These are phyloP conservation scores for Lapara coniferarum DNA, from an alignment of 2,888 invertebrate genomes.

Conservation along the genomic window DNA sequence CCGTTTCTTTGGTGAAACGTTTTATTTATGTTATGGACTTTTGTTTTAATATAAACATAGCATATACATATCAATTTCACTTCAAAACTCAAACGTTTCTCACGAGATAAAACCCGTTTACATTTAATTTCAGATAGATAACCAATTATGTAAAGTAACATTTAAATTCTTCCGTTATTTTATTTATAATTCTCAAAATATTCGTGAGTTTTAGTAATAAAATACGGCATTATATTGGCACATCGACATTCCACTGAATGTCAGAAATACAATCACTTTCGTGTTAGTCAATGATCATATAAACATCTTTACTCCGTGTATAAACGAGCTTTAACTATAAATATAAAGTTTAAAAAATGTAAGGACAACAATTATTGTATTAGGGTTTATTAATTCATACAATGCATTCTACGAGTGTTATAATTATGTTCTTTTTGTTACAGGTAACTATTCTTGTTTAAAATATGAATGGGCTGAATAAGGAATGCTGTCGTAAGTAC, in stretches of 20 bases:
- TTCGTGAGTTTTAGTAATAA: slow-evolving; percentile 18
- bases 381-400: not conserved
- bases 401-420: not conserved
- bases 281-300: no score
- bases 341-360: no score
- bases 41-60: not conserved
- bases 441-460: slow-evolving; percentile 1
- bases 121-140: slow-evolving; percentile 18
- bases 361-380: no score
- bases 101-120: slow-evolving; percentile 24
- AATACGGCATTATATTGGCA: slow-evolving; percentile 4
- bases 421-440: not conserved
- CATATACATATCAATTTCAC: not conserved
- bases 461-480: no score
- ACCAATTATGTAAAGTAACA: slow-evolving; percentile 12
- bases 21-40: not conserved
- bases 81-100: slow-evolving; percentile 8
- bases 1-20: not conserved
- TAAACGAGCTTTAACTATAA: no score
- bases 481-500: not conserved
- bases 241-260: slow-evolving; percentile 14
- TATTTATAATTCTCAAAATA: not conserved
- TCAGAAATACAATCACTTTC: not conserved
- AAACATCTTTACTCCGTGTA: no score
- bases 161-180: slow-evolving; percentile 26